phyloP scores from a whole-genome alignment of 1,140 invertebrate genomes.

The Penaeus chinensis region DNA sequence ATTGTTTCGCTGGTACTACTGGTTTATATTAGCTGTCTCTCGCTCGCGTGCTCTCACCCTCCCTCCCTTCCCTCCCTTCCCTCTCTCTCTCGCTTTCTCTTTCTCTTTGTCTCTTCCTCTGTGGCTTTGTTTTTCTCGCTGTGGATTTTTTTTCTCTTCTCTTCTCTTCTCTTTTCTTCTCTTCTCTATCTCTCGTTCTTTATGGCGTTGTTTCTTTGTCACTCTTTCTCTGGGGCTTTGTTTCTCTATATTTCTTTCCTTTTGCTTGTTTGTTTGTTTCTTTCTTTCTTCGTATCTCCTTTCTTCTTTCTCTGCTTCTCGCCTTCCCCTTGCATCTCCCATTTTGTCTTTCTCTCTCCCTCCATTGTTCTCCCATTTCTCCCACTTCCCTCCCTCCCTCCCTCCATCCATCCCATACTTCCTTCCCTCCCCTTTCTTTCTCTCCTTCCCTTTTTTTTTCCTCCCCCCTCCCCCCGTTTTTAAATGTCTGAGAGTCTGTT shows the following conservation, averaged over 20 bases:
- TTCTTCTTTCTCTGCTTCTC: background rate
- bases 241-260: background rate
- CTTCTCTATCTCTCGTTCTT: no score
- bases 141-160: background rate
- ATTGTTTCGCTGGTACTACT: no score
- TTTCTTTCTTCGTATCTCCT: background rate
- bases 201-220: no score
- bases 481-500: no score
- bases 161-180: background rate
- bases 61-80: background rate
- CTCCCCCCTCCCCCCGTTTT: no score
- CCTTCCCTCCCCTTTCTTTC: background rate
- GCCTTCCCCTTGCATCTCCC: background rate
- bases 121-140: background rate
- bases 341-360: background rate
- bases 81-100: background rate
- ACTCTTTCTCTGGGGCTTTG: background rate
- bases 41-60: background rate
- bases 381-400: background rate
- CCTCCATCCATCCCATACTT: background rate
- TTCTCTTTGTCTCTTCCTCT: background rate
- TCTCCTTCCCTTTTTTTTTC: background rate
- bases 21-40: background rate
- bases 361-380: no score
- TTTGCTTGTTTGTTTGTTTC: background rate